Base-by-base conservation (phyloP, 1,140 invertebrate species). In the Cyphomyrmex costatus region DNA sequence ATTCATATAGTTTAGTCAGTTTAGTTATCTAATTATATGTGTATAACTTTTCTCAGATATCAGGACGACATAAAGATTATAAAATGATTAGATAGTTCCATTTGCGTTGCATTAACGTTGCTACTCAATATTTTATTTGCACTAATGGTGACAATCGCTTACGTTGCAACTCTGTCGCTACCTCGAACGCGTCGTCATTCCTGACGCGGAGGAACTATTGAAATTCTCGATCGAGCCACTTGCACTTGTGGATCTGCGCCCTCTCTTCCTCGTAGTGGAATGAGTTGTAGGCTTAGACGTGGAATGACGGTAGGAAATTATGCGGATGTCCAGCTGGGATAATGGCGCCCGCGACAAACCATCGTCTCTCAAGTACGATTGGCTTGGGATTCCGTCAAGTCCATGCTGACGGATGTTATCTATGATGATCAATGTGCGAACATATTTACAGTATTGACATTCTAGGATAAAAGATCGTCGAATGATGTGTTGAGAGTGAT, bases 301-400 rank as follows among this genome's bases (percentile, higher is more conserved):
- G 88, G 91, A 92, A 92, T 92, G 91, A 92, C 92, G 90, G 88
- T 89, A 92, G 87, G 86, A 89, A 93, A 91, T 89, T 88, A 92
- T 88, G 90, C 91, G 74, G 92, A 92, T 93, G 91, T 92, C 92
- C 93, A 91, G 91, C 93, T 93, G 93, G 89, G 92, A 93, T 93
- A 93, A 93, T 92, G 92, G 89, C 83, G 82, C 82, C 90, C 85
- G 71, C 89, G 87, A 88, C 87, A 80, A 89, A 68, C 85, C 79
- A 82, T 74, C 90, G 89, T 92, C 90, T 83, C 85, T 61, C 85
- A 66, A 85, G 66, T 86, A 90, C 76, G 87, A 92, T 91, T 88
- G 77, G 84, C 91, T 89, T 53, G 76, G 89, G 88, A 92, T 92
- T 80, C 78, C 76, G 71, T 30, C 82, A 83, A 89, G 88, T 68